phyloP scores from a whole-genome alignment of 2,888 invertebrate species.

The Eurois occulta region DNA sequence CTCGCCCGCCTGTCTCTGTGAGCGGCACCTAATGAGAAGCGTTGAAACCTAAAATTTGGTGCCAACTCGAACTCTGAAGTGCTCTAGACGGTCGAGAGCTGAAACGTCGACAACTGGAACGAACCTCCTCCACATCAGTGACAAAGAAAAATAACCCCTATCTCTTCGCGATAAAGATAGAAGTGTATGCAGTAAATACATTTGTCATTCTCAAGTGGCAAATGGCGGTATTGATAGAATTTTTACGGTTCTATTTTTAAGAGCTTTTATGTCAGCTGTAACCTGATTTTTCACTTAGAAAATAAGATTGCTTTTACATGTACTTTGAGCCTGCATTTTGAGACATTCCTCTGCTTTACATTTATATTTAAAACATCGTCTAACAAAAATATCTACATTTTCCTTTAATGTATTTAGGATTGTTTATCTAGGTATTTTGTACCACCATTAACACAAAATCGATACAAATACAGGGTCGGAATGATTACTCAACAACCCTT shows the following conservation, averaged over 20 bases:
- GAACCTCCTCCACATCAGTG: slow-evolving; percentile 46
- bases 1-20: slow-evolving; percentile 70
- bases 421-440: slow-evolving; percentile 20
- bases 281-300: slow-evolving; percentile 74
- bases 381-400: background rate
- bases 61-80: slow-evolving; percentile 88
- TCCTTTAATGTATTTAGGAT: slow-evolving; percentile 18
- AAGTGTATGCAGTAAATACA: slow-evolving; percentile 66
- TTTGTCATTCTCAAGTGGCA: slow-evolving; percentile 71
- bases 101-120: slow-evolving; percentile 72
- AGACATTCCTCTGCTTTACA: slow-evolving; percentile 8
- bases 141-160: slow-evolving; percentile 69
- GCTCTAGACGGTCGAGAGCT: slow-evolving; percentile 78
- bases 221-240: slow-evolving; percentile 83
- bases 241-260: slow-evolving; percentile 78
- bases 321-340: slow-evolving; percentile 12
- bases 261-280: slow-evolving; percentile 75
- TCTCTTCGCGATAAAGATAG: slow-evolving; percentile 63
- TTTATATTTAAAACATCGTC: background rate
- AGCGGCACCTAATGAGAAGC: slow-evolving; percentile 87
- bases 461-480: slow-evolving; percentile 39
- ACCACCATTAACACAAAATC: slow-evolving; percentile 48
- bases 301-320: slow-evolving; percentile 39
- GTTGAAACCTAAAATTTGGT: slow-evolving; percentile 89
- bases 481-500: slow-evolving; percentile 30